phyloP scores from a whole-genome alignment of 1,140 invertebrate species.

The Belonocnema kinseyi region DNA sequence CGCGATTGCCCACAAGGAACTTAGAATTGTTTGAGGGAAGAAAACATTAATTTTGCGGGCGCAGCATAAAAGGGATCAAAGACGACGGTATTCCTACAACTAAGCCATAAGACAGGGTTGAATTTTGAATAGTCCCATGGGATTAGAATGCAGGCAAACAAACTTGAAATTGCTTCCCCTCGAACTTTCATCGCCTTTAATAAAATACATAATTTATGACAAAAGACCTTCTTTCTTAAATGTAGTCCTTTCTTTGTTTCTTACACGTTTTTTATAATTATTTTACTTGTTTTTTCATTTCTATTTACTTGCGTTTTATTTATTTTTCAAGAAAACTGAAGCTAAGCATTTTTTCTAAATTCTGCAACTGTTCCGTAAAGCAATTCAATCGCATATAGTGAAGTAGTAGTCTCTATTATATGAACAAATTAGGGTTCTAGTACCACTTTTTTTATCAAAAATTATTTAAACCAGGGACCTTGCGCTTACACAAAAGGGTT shows the following conservation, averaged over 20 bases:
- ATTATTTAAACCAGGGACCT: no score
- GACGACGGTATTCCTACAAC: constrained; percentile 41
- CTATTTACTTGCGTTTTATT: no score
- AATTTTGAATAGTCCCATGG: constrained; percentile 37
- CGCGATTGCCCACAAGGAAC: constrained; percentile 33
- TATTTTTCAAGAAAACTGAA: no score
- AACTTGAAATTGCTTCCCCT: constrained; percentile 49
- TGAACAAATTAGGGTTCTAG: no score
- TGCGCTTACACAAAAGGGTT: no score
- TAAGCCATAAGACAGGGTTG: constrained; percentile 37
- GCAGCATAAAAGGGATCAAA: constrained; percentile 48
- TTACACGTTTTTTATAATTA: not conserved
- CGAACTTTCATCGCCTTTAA: constrained; percentile 43
- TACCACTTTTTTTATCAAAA: no score
- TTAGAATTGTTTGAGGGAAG: constrained; percentile 43
- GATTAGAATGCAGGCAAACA: constrained; percentile 45
- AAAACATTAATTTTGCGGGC: constrained; percentile 49
- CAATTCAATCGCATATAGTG: no score
- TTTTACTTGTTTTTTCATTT: no score
- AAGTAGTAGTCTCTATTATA: no score
- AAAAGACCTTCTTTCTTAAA: not conserved
- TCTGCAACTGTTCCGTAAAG: no score
- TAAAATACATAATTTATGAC: constrained; percentile 47
- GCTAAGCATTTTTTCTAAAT: no score
- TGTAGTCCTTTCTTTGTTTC: not conserved